Conservation (phyloP, 2,113 vertebrate species). For the Danionella cerebrum region DNA sequence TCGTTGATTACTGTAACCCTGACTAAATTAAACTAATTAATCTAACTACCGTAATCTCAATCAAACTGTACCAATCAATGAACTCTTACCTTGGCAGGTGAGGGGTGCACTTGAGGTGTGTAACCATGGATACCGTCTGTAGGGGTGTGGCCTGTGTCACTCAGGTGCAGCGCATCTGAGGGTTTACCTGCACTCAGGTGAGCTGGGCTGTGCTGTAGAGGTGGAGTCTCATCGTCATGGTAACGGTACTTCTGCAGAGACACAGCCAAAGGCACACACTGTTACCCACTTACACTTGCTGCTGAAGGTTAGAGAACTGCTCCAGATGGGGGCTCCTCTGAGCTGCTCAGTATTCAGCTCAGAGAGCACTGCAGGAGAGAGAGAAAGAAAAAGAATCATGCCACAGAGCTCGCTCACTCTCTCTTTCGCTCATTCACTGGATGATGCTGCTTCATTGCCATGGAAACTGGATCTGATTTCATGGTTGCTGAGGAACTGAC, state of each 20-base stretch:
- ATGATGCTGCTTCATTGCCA: slow-evolving; percentile 23
- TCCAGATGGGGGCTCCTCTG: background rate
- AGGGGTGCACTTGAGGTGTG: slow-evolving; percentile 27
- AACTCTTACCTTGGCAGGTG: slow-evolving; percentile 35
- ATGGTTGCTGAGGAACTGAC: slow-evolving; percentile 45
- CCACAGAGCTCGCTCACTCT: background rate
- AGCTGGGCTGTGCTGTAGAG: slow-evolving; percentile 59
- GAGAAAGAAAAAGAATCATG: background rate
- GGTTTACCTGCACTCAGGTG: slow-evolving; percentile 59
- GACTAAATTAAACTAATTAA: no score
- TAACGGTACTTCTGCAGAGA: slow-evolving; percentile 68
- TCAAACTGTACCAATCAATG: no score
- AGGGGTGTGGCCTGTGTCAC: slow-evolving; percentile 33
- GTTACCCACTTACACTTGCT: background rate
- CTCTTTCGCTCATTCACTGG: slow-evolving; percentile 22
- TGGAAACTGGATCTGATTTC: slow-evolving; percentile 42
- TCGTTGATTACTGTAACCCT: no score
- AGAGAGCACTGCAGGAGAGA: background rate
- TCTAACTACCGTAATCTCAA: no score
- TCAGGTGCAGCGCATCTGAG: slow-evolving; percentile 40
- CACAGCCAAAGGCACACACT: background rate
- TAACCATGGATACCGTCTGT: slow-evolving; percentile 38
- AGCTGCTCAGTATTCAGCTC: slow-evolving; percentile 14
- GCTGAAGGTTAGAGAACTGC: background rate
- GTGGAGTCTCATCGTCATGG: slow-evolving; percentile 68